Evolutionary conservation across 2,888 invertebrate species (phyloP).

Genomic region (Scaptomyza parva): DNA sequence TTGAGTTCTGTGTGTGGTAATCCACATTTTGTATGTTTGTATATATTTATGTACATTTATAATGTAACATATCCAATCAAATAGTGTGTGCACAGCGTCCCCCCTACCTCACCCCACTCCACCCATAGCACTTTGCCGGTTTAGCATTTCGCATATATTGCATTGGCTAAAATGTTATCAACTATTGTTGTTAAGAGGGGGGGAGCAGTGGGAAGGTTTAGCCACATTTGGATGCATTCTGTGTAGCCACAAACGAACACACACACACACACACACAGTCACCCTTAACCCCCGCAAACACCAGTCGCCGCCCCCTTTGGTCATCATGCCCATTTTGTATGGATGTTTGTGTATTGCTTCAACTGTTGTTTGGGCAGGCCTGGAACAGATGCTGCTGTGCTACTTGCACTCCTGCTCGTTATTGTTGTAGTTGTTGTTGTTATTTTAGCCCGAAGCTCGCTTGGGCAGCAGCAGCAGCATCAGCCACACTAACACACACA

Average conservation of each 20-base stretch:
- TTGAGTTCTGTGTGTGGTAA: slow-evolving; percentile 1
- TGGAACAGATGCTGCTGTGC: slow-evolving; percentile 53
- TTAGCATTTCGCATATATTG: slow-evolving; percentile 10
- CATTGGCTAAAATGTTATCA: slow-evolving; percentile 42
- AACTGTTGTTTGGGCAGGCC: slow-evolving; percentile 47
- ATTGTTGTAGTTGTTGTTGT: slow-evolving; percentile 35
- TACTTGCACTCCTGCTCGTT: slow-evolving; percentile 44
- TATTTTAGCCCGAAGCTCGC: slow-evolving; percentile 54
- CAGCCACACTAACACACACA: background rate
- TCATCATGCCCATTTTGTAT: background rate
- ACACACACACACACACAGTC: slow-evolving; percentile 12
- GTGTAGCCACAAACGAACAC: slow-evolving; percentile 46
- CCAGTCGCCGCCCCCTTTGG: background rate
- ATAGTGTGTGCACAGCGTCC: slow-evolving; percentile 7
- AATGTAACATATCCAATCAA: slow-evolving; percentile 27
- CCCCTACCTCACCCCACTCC: background rate
- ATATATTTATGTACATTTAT: background rate
- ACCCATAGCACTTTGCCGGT: background rate
- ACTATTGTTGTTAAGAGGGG: slow-evolving; percentile 14
- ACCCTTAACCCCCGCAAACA: slow-evolving; percentile 1
- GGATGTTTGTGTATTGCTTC: slow-evolving; percentile 27
- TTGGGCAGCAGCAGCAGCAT: slow-evolving; percentile 39
- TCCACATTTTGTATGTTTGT: background rate
- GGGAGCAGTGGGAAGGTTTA: background rate
- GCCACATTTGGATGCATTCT: slow-evolving; percentile 54